These are phyloP conservation scores for Oreortyx pictus DNA, from an alignment of 2,797 vertebrate species.

Conservation along the genomic window DNA sequence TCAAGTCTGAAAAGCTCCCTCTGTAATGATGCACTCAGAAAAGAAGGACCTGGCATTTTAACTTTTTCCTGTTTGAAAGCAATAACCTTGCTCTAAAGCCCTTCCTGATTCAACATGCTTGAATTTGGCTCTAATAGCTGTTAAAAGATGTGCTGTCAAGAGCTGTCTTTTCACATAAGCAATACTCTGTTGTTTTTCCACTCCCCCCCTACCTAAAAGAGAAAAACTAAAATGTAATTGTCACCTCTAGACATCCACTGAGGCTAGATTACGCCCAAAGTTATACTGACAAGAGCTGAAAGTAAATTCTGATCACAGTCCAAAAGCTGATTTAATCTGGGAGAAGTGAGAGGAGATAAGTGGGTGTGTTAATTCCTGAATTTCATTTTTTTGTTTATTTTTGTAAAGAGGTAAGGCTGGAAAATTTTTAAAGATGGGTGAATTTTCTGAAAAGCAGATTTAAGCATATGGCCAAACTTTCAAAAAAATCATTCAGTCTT, in stretches of 20 bases:
- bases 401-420: not conserved
- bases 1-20: not conserved
- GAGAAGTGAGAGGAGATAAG: not conserved
- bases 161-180: not conserved
- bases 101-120: not conserved
- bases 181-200: not conserved
- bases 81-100: not conserved
- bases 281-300: constrained; percentile 41
- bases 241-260: not conserved
- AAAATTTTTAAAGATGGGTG: not conserved
- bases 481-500: not conserved
- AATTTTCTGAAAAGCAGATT: not conserved
- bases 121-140: not conserved
- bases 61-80: not conserved
- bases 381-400: not conserved
- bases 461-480: not conserved
- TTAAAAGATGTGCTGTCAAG: not conserved
- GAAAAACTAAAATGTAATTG: not conserved
- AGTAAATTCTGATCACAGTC: constrained; percentile 20
- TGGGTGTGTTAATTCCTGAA: not conserved
- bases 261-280: constrained; percentile 16
- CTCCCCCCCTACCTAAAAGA: not conserved
- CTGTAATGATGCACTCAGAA: not conserved
- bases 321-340: constrained; percentile 27
- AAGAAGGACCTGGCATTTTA: not conserved